Percentiles rank a stretch among this genome's conserved stretches.
Evolutionary conservation across 2,113 vertebrate species (phyloP).

Genomic region (Trochalopteron elliotii): DNA sequence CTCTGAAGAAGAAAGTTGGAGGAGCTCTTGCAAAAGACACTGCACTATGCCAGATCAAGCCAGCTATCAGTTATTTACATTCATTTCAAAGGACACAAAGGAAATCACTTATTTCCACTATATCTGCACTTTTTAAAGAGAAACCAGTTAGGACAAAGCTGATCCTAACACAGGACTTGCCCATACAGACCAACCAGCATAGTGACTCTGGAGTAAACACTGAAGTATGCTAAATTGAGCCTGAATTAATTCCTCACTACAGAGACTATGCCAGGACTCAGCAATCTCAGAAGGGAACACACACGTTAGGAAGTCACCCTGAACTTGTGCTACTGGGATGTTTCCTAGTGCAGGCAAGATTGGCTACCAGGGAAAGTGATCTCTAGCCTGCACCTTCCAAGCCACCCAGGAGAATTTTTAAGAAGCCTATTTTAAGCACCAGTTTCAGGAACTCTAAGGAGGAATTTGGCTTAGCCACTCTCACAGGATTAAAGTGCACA

Average conservation of each 20-base stretch:
- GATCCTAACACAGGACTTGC: not conserved
- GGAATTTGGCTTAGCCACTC: not conserved
- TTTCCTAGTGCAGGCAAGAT: not conserved
- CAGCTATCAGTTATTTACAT: constrained; percentile 63
- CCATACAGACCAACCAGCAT: not conserved
- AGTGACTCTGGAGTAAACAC: not conserved
- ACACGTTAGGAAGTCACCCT: not conserved
- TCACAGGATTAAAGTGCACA: not conserved
- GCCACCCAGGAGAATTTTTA: not conserved
- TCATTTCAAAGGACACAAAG: constrained; percentile 55
- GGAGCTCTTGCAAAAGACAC: constrained; percentile 52
- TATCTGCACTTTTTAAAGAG: constrained; percentile 17
- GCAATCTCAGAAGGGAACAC: not conserved
- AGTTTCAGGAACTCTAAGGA: not conserved
- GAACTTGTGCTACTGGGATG: not conserved
- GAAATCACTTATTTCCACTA: constrained; percentile 27
- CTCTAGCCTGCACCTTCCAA: not conserved
- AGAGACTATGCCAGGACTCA: not conserved
- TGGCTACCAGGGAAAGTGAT: not conserved
- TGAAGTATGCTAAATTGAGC: not conserved
- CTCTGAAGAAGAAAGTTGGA: constrained; percentile 13
- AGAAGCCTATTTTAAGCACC: constrained; percentile 13
- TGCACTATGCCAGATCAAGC: not conserved
- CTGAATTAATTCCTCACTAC: not conserved
- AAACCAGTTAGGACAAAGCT: constrained; percentile 7